These are phyloP conservation scores for Microctenopoma steveboyesi DNA, from an alignment of 2,797 vertebrate genomes.

Conservation along the genomic window DNA sequence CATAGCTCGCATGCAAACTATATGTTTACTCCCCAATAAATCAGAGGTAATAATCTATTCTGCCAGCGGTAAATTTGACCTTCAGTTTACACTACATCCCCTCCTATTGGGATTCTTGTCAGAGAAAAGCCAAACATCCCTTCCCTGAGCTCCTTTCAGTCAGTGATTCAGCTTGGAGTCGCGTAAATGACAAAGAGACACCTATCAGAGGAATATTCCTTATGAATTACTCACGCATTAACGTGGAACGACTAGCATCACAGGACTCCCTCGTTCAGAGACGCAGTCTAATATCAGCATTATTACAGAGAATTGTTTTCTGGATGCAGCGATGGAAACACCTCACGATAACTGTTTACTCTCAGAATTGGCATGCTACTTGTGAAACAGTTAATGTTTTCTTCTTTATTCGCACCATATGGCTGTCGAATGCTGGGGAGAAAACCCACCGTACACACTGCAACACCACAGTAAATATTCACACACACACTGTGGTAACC, in stretches of 20 bases:
- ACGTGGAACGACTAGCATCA: not conserved
- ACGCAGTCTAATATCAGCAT: constrained; percentile 40
- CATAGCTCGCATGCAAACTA: not conserved
- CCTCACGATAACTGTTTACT: constrained; percentile 68
- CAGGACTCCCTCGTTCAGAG: constrained; percentile 16
- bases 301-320: constrained; percentile 24
- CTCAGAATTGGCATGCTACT: constrained; percentile 68
- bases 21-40: constrained; percentile 20
- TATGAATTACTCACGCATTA: constrained; percentile 37
- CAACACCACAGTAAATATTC: constrained; percentile 70
- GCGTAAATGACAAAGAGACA: constrained; percentile 38
- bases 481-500: constrained; percentile 69
- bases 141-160: constrained; percentile 11
- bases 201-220: constrained; percentile 22
- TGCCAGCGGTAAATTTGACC: constrained; percentile 18
- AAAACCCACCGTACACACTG: constrained; percentile 57
- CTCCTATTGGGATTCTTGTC: constrained; percentile 30
- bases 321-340: constrained; percentile 53
- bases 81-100: constrained; percentile 34
- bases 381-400: constrained; percentile 72
- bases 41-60: constrained; percentile 11
- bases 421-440: constrained; percentile 67
- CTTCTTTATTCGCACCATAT: constrained; percentile 75
- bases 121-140: constrained; percentile 34
- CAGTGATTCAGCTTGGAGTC: constrained; percentile 40